phyloP scores from a whole-genome alignment of 2,797 vertebrate genomes.

The Botia kubotai region DNA sequence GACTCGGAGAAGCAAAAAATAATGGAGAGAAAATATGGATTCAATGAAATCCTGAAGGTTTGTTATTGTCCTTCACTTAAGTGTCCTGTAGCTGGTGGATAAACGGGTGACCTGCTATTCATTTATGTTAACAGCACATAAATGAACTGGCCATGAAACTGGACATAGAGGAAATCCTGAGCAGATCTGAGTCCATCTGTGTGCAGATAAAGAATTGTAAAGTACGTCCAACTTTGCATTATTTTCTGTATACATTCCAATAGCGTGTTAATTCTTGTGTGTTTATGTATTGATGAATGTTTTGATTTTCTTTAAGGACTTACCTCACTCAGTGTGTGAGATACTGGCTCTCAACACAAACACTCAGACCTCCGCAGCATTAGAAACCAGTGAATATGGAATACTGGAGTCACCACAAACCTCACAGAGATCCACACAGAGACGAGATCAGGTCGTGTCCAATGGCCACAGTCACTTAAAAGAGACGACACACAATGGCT shows the following conservation, averaged over 20 bases:
- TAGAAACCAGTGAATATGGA: conserved; percentile 72
- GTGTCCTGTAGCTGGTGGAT: neutral
- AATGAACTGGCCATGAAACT: conserved; percentile 98
- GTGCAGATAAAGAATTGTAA: conserved; percentile 93
- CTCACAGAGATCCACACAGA: conserved; percentile 58
- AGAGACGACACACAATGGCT: conserved; percentile 70
- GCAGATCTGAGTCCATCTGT: conserved; percentile 93
- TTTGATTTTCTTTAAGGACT: conserved; percentile 76
- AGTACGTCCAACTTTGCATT: conserved; percentile 67
- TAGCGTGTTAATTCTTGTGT: neutral
- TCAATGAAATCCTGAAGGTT: conserved; percentile 98
- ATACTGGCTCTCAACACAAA: conserved; percentile 84
- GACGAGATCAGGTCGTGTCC: conserved; percentile 71
- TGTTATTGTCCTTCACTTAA: neutral
- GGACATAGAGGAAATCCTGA: conserved; percentile 89
- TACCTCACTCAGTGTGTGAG: conserved; percentile 85
- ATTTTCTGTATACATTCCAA: neutral
- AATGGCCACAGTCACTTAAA: conserved; percentile 76
- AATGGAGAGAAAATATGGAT: conserved; percentile 96
- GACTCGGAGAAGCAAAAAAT: conserved; percentile 97
- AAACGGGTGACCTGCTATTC: neutral
- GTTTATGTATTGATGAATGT: neutral
- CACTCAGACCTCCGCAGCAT: conserved; percentile 64
- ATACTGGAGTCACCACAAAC: conserved; percentile 60
- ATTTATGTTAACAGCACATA: conserved; percentile 83